These are phyloP conservation scores for Protobothrops flavoviridis DNA, from an alignment of 2,113 vertebrate genomes.

Conservation along the genomic window DNA sequence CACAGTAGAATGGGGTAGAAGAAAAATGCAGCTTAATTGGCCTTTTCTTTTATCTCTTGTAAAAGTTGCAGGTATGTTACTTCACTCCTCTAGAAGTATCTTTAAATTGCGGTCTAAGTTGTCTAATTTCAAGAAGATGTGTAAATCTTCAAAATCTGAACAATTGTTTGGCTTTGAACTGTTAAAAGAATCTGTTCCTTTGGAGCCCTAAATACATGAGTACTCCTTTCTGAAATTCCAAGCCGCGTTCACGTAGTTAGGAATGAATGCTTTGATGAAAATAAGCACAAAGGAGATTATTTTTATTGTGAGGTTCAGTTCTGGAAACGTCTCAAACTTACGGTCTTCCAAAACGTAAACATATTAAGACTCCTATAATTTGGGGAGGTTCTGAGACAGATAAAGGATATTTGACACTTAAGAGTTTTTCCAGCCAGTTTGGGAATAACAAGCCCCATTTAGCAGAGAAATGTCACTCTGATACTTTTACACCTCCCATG, in stretches of 20 bases:
- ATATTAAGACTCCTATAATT: neutral
- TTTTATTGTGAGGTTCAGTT: neutral
- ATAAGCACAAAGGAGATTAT: neutral
- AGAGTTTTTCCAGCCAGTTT: neutral
- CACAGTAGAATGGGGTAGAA: neutral
- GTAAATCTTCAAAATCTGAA: neutral
- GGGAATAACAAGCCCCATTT: neutral
- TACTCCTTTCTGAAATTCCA: neutral
- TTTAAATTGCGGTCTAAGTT: neutral
- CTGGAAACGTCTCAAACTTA: neutral
- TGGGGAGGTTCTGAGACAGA: neutral
- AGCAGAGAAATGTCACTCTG: neutral
- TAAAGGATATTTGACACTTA: constrained; percentile 2
- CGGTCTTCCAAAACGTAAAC: neutral
- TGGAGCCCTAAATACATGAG: neutral
- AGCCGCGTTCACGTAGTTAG: neutral
- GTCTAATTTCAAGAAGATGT: neutral
- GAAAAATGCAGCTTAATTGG: neutral
- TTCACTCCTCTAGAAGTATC: neutral
- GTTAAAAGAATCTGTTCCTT: neutral
- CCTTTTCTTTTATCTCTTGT: neutral
- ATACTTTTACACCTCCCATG: neutral
- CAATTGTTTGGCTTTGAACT: neutral
- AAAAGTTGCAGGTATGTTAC: neutral
- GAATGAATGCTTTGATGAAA: neutral